Evolutionary conservation across 2,113 vertebrate genomes (phyloP), one percentile per base, ranked within the genome.

Genomic region (Paracanthobrama guichenoti): DNA sequence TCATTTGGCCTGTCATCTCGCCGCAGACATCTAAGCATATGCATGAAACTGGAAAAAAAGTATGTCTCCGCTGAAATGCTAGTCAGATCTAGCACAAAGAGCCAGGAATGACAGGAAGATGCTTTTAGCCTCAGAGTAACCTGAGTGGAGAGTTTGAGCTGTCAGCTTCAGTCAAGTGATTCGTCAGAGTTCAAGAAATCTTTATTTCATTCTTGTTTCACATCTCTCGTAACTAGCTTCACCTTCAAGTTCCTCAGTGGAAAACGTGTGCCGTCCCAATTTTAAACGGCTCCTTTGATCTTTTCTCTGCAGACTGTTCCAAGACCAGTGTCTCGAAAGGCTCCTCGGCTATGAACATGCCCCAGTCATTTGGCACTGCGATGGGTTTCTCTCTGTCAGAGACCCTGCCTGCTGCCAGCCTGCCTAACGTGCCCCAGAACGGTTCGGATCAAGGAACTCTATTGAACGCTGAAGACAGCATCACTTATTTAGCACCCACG

Each of bases 261-360:
- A 59, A 62, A 72, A 28, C 4, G 46, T 48, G 71, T 18, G 26
- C 60, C 1, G 22, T 64, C 76, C 85, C 48, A 80, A 74, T 53
- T 84, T 86, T 28, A 84, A 10, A 60, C 35, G 6, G 67, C 39
- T 85, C 44, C 81, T 82, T 20, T 88, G 46, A 78, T 82, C 20
- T 78, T 80, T 81, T 79, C 76, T 62, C 79, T 89, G 83, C 91
- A 99, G 98, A 97, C 87, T 99, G 98, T 88, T 96, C 97, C 78
- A 95, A 95, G 87, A 93, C 94, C 55, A 94, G 93, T 86, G 87
- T 94, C 90, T 93, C 95, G 7, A 95, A 95, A 87, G 93, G 95
- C 5, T 90, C 90, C 79, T 94, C 97, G 6, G 94, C 95, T 82
- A 96, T 98, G 94, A 99, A 99, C 92, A 98, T 99, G 97, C 98